Evolutionary conservation across 1,140 invertebrate species (phyloP).

Genomic region (Hermetia illucens): DNA sequence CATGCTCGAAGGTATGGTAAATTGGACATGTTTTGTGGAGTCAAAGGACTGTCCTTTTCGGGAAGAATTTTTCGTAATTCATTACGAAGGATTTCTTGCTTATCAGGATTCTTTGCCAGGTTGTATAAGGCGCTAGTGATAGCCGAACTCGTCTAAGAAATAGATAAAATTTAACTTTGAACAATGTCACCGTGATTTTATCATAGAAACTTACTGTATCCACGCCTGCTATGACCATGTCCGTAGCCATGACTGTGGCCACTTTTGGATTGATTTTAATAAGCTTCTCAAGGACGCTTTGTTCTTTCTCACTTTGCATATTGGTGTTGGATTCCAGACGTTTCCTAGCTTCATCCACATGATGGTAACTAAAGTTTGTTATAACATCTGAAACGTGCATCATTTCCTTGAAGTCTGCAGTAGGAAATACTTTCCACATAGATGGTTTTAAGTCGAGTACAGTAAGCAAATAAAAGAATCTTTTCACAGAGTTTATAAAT

Average conservation of each 20-base stretch:
- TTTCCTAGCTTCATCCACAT: conserved; percentile 10
- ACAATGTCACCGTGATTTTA: background rate
- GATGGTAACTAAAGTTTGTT: background rate
- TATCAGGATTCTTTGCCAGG: conserved; percentile 50
- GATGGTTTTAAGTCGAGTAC: conserved; percentile 43
- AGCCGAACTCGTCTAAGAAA: conserved; percentile 11
- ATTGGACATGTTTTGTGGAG: conserved; percentile 34
- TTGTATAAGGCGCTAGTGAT: conserved; percentile 8
- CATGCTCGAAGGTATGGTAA: conserved; percentile 44
- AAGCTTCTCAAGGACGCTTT: conserved; percentile 41
- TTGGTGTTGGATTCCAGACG: conserved; percentile 18
- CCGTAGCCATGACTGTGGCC: conserved; percentile 47
- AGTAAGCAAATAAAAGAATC: conserved; percentile 42
- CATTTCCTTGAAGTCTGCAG: conserved; percentile 36
- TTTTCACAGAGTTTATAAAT: conserved; percentile 44
- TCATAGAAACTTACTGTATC: conserved; percentile 47
- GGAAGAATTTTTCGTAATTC: conserved; percentile 45
- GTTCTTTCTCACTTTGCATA: conserved; percentile 12
- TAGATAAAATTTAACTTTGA: background rate
- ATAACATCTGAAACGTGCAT: conserved; percentile 28
- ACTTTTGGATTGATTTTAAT: conserved; percentile 40
- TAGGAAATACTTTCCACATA: conserved; percentile 42
- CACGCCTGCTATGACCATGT: conserved; percentile 58
- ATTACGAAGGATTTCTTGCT: conserved; percentile 50
- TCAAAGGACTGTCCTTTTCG: conserved; percentile 31